phyloP scores from a whole-genome alignment of 2,797 vertebrate genomes.

The Lemur catta region DNA sequence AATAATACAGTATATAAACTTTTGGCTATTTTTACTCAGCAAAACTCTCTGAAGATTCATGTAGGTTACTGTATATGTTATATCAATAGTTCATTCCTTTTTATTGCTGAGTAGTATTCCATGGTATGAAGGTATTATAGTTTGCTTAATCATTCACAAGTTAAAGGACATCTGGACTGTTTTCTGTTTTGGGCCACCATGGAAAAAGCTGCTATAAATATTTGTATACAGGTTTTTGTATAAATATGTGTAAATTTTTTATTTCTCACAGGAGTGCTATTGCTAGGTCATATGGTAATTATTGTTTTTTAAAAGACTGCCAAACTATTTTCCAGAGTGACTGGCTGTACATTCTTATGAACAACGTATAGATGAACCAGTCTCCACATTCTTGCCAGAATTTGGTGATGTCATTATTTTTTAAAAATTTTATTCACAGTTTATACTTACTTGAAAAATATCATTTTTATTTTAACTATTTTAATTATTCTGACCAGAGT shows the following conservation, averaged over 20 bases:
- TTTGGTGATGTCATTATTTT: background rate
- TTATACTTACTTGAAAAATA: background rate
- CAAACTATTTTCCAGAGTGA: background rate
- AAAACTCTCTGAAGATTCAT: background rate
- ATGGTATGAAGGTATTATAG: background rate
- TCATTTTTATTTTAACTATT: background rate
- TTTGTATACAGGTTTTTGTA: background rate
- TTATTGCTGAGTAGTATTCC: background rate
- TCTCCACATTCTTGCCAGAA: background rate
- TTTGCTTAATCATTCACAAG: conserved; percentile 2
- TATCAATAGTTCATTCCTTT: background rate
- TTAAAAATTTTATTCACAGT: background rate
- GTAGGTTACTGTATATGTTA: background rate
- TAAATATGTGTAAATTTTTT: background rate
- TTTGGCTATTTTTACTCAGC: background rate
- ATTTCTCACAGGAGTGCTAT: background rate
- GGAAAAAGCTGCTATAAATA: conserved; percentile 31
- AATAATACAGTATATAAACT: background rate
- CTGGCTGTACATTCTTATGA: background rate
- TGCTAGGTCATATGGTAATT: background rate
- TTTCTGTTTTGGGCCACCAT: background rate
- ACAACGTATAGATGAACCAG: background rate
- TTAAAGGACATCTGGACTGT: background rate
- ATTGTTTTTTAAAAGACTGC: background rate
- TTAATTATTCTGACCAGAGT: background rate